Evolutionary conservation across 1,140 invertebrate species (phyloP).

Genomic region (Diabrotica virgifera): DNA sequence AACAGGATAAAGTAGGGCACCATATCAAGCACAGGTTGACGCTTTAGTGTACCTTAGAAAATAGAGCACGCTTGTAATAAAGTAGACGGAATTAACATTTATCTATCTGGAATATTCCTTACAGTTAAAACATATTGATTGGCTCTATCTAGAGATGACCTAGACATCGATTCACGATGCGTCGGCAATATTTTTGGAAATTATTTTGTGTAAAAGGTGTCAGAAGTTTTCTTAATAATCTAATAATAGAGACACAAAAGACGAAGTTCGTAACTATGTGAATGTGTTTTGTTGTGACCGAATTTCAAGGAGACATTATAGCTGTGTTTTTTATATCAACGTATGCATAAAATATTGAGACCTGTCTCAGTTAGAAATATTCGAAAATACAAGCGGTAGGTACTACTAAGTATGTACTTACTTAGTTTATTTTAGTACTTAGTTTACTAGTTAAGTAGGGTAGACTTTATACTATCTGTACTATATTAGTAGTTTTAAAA

Average conservation of each 20-base stretch:
- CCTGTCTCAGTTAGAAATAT: not conserved
- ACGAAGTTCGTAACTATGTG: too few species aligned
- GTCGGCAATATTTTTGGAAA: too few species aligned
- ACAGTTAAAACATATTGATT: not conserved
- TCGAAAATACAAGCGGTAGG: not conserved
- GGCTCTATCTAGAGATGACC: not conserved
- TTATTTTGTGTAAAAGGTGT: too few species aligned
- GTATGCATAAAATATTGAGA: not conserved
- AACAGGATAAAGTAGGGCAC: not conserved
- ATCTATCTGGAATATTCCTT: not conserved
- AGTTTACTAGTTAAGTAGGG: too few species aligned
- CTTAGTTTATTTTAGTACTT: too few species aligned
- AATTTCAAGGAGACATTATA: too few species aligned
- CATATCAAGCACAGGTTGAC: conserved; percentile 1
- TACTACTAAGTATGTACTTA: too few species aligned
- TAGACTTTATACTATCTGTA: too few species aligned
- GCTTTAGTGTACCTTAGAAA: not conserved
- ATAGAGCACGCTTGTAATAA: not conserved
- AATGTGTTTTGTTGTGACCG: too few species aligned
- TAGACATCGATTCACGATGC: not conserved
- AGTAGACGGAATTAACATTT: not conserved
- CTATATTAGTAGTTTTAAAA: too few species aligned
- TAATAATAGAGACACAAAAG: too few species aligned
- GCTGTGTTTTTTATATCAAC: not conserved
- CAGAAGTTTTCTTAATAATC: too few species aligned